Conservation (phyloP, 2,113 vertebrate species). For the Cariama cristata region DNA sequence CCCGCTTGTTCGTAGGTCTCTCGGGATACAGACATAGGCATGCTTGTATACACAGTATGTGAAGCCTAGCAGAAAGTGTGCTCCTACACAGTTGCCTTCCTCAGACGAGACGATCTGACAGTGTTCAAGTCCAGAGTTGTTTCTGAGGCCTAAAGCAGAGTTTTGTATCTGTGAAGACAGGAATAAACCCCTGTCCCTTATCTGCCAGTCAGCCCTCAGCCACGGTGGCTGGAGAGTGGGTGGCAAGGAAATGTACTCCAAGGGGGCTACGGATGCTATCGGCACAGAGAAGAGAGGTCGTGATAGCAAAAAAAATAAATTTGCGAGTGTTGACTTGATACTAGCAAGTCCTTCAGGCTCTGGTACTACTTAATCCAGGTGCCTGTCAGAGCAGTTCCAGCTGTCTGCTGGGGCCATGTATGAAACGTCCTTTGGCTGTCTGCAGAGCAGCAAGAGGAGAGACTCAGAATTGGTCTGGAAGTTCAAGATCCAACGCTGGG, state of each 20-base stretch:
- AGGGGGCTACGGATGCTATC: accelerated
- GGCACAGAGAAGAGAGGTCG: neutral
- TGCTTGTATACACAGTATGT: neutral
- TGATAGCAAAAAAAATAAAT: neutral
- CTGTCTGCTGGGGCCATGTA: accelerated
- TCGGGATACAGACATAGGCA: neutral
- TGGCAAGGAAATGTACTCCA: neutral
- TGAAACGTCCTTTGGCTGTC: neutral
- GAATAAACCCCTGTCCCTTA: neutral
- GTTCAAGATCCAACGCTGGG: neutral
- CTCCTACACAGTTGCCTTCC: neutral
- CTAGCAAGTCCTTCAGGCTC: neutral
- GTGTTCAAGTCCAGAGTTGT: neutral
- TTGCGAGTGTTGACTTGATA: neutral
- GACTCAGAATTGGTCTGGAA: neutral
- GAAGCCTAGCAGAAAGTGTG: neutral
- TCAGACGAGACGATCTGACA: neutral
- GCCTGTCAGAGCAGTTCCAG: neutral
- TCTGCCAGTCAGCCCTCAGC: neutral
- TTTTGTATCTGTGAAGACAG: neutral
- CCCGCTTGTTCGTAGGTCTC: neutral
- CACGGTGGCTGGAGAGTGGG: neutral
- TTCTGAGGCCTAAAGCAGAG: neutral
- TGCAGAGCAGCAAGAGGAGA: neutral
- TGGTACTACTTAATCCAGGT: neutral